Conservation (phyloP, 2,113 vertebrate species). For the Lanius collurio region DNA sequence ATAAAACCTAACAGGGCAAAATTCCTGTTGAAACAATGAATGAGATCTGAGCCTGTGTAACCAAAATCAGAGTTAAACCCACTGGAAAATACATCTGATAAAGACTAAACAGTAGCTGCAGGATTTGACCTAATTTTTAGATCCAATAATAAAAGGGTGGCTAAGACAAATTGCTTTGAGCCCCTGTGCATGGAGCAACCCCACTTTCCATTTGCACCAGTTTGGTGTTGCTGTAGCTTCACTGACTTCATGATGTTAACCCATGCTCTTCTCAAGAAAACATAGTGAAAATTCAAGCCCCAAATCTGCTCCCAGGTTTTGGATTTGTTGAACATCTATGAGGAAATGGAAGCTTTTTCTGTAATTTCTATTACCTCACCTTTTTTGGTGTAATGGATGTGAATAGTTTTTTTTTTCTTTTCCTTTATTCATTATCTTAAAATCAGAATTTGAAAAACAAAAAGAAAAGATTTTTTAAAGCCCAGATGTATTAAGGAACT, state of each 20-base stretch:
- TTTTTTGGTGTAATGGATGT: not conserved
- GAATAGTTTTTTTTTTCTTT: not conserved
- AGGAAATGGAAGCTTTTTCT: not conserved
- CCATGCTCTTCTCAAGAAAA: not conserved
- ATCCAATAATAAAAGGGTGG: constrained; percentile 8
- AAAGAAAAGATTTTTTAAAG: not conserved
- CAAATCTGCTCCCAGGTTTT: not conserved
- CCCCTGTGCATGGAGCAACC: not conserved
- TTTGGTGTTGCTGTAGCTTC: not conserved
- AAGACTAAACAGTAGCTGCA: constrained; percentile 30
- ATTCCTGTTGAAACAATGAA: constrained; percentile 1
- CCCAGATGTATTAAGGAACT: not conserved
- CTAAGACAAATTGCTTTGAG: constrained; percentile 41
- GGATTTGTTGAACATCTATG: not conserved
- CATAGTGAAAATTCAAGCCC: not conserved
- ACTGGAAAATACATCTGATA: not conserved
- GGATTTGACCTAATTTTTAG: constrained; percentile 49
- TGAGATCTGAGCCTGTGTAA: not conserved
- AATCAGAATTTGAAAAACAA: not conserved
- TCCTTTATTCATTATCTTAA: not conserved
- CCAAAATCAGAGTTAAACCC: not conserved
- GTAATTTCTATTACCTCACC: not conserved
- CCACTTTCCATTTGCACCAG: not conserved
- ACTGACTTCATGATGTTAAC: not conserved
- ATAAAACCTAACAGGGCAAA: not conserved